Base-by-base conservation (phyloP, 2,888 invertebrate species). In the Lasioglossum marginatum region DNA sequence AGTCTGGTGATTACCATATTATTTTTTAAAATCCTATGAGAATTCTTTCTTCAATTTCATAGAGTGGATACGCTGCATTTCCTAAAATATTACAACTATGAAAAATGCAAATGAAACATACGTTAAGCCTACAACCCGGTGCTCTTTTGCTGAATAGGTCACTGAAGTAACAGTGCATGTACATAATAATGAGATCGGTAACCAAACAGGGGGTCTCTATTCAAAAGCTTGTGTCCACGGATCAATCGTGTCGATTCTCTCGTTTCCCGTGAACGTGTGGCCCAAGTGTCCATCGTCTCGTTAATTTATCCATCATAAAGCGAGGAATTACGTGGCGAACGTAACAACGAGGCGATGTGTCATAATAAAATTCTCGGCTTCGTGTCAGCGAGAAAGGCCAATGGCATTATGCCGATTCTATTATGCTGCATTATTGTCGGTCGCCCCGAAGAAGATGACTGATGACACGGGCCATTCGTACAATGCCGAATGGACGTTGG, bases 281-380 rank as follows among this genome's bases (percentile, higher is more conserved):
- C 48, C 19, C 27, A 45, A 37, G 45, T 27, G 68, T 40, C 19
- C 68, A 48, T 27, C 31, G 48, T 31, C 27, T 48, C 72, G 72
- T 86, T 87, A 89, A 89, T 83, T 86, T 77, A 83, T 81, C 75
- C 79, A 63, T 88, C 77, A 87, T 81, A 45, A 78, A 78, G 77
- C 73, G 68, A 68, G 88, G 8, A 89, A 89, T 88, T 82, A 74
- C 71, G 79, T 66, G 85, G 86, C 92, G 92, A 81, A 88, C 89
- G 91, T 91, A 92, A 92, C 90, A 92, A 92, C 91, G 91, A 90
- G 34, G 91, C 91, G 91, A 94, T 94, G 93, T 93, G 92, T 94
- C 94, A 94, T 94, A 94, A 94, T 94, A 94, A 94, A 94, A 94
- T 94, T 89, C 92, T 94, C 94, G 93, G 92, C 90, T 91, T 90